These are phyloP conservation scores for Amblyjoppa proteus DNA, from an alignment of 2,888 invertebrate species.

Conservation along the genomic window DNA sequence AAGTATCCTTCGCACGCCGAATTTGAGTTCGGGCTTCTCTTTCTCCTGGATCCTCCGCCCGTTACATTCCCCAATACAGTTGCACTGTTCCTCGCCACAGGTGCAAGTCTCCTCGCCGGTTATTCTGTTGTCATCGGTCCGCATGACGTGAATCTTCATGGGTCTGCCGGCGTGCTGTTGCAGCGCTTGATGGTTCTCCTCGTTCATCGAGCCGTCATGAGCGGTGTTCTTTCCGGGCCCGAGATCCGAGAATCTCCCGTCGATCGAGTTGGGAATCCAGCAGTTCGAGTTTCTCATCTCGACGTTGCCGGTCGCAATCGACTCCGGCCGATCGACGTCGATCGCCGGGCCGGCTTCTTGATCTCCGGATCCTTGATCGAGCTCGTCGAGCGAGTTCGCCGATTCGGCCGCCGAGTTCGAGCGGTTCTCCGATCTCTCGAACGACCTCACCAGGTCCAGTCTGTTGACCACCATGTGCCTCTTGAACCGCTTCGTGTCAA, in stretches of 20 bases:
- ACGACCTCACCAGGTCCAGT: conserved; percentile 79
- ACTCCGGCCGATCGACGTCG: conserved; percentile 56
- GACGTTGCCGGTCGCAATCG: conserved; percentile 46
- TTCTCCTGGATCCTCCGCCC: conserved; percentile 81
- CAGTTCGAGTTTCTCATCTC: conserved; percentile 52
- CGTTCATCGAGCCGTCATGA: conserved; percentile 61
- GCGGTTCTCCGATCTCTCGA: conserved; percentile 80
- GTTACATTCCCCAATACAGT: conserved; percentile 77
- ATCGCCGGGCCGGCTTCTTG: conserved; percentile 50
- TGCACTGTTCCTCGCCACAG: conserved; percentile 82
- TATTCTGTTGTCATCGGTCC: conserved; percentile 80
- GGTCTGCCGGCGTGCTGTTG: conserved; percentile 55
- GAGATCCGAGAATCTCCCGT: conserved; percentile 70
- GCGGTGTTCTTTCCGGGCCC: conserved; percentile 42
- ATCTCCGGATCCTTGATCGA: conserved; percentile 70
- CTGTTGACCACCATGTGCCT: conserved; percentile 75
- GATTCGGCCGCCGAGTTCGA: conserved; percentile 80
- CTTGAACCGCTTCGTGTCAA: conserved; percentile 73
- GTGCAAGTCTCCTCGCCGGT: conserved; percentile 81
- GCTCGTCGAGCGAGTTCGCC: conserved; percentile 73
- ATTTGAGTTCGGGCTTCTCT: conserved; percentile 93
- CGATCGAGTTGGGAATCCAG: conserved; percentile 77
- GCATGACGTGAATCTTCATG: conserved; percentile 65
- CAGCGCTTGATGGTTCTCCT: conserved; percentile 47
- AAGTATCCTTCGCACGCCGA: conserved; percentile 96